Evolutionary conservation across 1,140 invertebrate species (phyloP).

Genomic region (Anoplophora glabripennis): DNA sequence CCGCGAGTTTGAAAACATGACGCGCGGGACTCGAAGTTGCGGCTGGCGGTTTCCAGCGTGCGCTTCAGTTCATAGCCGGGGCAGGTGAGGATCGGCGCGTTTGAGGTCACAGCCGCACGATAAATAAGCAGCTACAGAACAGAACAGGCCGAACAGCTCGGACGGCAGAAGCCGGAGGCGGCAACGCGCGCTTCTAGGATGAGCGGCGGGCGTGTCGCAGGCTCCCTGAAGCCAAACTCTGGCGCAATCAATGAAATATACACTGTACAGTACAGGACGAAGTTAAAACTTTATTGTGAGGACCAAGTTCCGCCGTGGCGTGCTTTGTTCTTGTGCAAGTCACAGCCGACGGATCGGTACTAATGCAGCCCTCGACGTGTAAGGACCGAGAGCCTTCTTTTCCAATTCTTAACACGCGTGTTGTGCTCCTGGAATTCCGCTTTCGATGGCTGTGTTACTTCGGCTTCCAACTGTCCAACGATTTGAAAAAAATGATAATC

Average conservation of each 20-base stretch:
- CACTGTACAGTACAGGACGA: constrained; percentile 10
- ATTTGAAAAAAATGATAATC: too few relatives aligned
- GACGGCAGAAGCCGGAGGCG: constrained; percentile 45
- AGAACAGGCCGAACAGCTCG: constrained; percentile 39
- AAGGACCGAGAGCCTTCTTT: too few relatives aligned
- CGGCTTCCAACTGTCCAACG: too few relatives aligned
- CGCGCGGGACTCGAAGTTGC: constrained; percentile 2
- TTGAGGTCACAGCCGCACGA: constrained; percentile 46
- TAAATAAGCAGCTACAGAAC: constrained; percentile 50
- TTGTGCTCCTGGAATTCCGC: too few relatives aligned
- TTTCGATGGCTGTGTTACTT: too few relatives aligned
- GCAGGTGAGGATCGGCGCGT: constrained; percentile 37
- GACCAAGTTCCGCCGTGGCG: constrained; percentile 1
- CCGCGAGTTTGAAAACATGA: constrained; percentile 15
- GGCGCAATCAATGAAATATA: constrained; percentile 18
- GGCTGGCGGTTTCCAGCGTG: constrained; percentile 17
- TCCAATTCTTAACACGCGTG: too few relatives aligned
- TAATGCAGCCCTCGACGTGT: too few relatives aligned
- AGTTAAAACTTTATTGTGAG: constrained; percentile 4
- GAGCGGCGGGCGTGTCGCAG: constrained; percentile 47
- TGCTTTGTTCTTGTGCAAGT: background rate
- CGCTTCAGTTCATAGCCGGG: constrained; percentile 13
- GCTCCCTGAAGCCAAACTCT: constrained; percentile 31
- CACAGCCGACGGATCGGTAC: too few relatives aligned
- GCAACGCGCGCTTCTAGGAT: constrained; percentile 42